Base-by-base conservation (phyloP, 2,888 invertebrate species). In the Hesperia comma region DNA sequence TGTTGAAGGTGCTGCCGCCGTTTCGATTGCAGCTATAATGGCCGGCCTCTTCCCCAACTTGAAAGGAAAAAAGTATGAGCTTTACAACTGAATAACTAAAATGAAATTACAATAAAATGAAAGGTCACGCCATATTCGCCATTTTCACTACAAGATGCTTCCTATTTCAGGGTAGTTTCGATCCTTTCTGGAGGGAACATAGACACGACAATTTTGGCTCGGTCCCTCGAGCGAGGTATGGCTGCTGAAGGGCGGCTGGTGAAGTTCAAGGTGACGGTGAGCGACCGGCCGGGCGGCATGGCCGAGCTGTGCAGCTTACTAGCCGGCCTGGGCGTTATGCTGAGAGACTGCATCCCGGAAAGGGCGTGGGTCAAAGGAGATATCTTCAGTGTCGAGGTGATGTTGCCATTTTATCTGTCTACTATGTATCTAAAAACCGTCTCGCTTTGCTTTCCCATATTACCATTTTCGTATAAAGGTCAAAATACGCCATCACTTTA, bases 301-400 rank as follows among this genome's bases (percentile, higher is more conserved):
- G 95, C 97, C 0, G 98, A 98, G 74, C 87, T 98, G 15, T 97
- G 97, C 74, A 90, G 93, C 70, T 79, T 96, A 61, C 89, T 98
- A 46, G 94, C 95, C 1, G 90, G 93, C n/a, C 89, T 96, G 43
- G 98, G 97, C 0, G 97, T 97, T 5, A 95, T 96, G 32, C 95
- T 99, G 74, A 97, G 98, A 80, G 99, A 99, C 83, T 98, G 98
- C 69, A 95, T 98, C 82, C 99, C 99, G 74, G 98, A 99, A 82
- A 93, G 99, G 63, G 98, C 99, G 2, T 99, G 98, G 98, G 95
- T 99, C 21, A 95, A 96, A 71, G 95, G 95, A 32, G 98, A 99
- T 82, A 96, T 99, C 15, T 98, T 97, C 71, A 87, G 86, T 68
- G 82, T 84, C 40, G 84, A 87, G 83, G 91, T 90, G 75, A 70